A percentile compares a stretch with the other conserved stretches of the same genome.
Evolutionary conservation across 2,113 vertebrate genomes (phyloP).

Genomic region (Tauraco erythrolophus): DNA sequence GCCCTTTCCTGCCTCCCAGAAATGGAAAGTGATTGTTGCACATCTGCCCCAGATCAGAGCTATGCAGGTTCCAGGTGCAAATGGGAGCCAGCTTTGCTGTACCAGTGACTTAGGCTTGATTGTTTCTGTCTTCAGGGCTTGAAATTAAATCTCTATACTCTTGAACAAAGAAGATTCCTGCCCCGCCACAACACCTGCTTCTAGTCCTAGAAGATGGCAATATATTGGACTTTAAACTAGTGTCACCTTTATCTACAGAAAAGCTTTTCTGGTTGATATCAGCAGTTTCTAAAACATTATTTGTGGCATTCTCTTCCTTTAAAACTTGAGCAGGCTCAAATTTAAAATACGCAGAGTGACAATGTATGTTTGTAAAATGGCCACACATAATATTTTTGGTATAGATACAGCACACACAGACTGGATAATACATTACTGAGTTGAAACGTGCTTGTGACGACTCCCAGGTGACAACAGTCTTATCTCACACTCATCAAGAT

Average conservation of each 20-base stretch:
- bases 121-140: neutral
- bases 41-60: neutral
- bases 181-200: neutral
- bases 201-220: neutral
- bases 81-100: neutral
- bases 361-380: neutral
- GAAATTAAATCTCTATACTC: neutral
- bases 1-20: neutral
- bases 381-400: neutral
- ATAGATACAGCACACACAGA: fast-evolving
- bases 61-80: neutral
- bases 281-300: neutral
- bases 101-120: neutral
- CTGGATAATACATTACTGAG: neutral
- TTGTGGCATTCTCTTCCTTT: neutral
- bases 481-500: neutral
- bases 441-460: neutral
- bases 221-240: neutral
- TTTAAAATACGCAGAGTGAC: neutral
- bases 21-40: neutral
- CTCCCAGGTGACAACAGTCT: neutral
- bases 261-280: neutral
- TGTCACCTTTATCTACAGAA: neutral
- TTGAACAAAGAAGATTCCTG: neutral
- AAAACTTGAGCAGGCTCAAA: neutral